These are phyloP conservation scores for Clarias platycephalus DNA, from an alignment of 2,797 vertebrate species.

Conservation along the genomic window DNA sequence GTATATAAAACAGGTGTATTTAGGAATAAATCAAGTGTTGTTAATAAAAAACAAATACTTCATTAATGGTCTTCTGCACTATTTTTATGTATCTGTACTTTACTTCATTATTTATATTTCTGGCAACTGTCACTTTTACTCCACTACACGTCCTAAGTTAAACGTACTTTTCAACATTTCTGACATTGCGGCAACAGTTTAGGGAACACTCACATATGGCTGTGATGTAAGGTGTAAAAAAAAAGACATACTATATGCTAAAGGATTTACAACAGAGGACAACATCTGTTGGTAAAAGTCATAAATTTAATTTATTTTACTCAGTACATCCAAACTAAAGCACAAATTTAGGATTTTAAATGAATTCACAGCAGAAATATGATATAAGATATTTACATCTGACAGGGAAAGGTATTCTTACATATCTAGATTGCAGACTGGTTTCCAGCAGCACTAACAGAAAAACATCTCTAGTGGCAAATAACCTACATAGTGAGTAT, in stretches of 20 bases:
- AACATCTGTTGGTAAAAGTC: not conserved
- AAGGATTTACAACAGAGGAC: not conserved
- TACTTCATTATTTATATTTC: no score
- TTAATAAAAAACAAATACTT: no score
- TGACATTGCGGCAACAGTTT: not conserved
- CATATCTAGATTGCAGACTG: slow-evolving; percentile 11
- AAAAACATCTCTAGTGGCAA: slow-evolving; percentile 23
- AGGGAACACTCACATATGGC: not conserved
- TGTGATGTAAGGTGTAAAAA: not conserved
- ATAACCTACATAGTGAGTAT: slow-evolving; percentile 27
- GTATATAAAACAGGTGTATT: not conserved
- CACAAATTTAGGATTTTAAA: not conserved
- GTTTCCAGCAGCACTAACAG: slow-evolving; percentile 6
- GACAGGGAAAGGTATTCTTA: not conserved
- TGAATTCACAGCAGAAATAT: not conserved
- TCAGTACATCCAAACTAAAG: not conserved
- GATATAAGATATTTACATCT: not conserved
- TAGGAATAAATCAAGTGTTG: not conserved
- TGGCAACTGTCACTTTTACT: no score
- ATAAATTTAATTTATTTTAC: not conserved
- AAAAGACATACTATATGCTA: not conserved
- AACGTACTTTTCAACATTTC: not conserved
- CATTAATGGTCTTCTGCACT: no score
- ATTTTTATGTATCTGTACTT: no score
- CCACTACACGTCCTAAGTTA: no score